Percentiles rank a stretch among this genome's conserved stretches.
Evolutionary conservation across 2,888 invertebrate genomes (phyloP).

Genomic region (Beris chalybata): DNA sequence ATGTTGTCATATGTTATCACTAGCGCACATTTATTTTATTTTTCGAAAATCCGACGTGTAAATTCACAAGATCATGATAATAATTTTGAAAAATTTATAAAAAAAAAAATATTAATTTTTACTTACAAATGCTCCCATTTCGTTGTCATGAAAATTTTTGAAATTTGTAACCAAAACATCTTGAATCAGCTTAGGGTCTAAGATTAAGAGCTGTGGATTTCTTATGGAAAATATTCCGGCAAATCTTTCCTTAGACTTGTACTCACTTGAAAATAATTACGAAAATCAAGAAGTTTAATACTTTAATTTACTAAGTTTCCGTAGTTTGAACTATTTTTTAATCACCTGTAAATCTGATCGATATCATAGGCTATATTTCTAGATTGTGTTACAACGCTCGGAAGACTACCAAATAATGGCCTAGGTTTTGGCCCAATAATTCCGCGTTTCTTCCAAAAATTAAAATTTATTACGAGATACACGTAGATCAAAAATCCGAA

Average conservation of each 20-base stretch:
- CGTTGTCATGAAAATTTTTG: constrained; percentile 49
- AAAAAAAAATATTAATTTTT: too few relatives aligned
- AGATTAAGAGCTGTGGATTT: constrained; percentile 51
- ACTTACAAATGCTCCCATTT: constrained; percentile 9
- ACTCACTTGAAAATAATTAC: constrained; percentile 43
- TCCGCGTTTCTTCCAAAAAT: constrained; percentile 53
- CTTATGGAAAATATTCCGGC: constrained; percentile 54
- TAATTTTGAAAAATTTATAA: too few relatives aligned
- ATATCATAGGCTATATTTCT: constrained; percentile 49
- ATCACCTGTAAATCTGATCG: constrained; percentile 53
- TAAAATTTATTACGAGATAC: constrained; percentile 48
- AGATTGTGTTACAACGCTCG: constrained; percentile 44
- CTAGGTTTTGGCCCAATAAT: constrained; percentile 52
- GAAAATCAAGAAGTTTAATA: not conserved
- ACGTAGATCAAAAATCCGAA: constrained; percentile 41
- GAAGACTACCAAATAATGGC: constrained; percentile 51
- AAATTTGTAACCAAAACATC: constrained; percentile 56
- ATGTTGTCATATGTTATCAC: too few relatives aligned
- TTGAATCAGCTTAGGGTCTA: constrained; percentile 46
- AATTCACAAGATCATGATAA: too few relatives aligned
- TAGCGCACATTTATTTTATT: too few relatives aligned
- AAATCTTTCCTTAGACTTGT: constrained; percentile 46
- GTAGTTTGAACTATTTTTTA: not conserved
- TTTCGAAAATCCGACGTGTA: too few relatives aligned
- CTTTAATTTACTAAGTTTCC: not conserved